A percentile compares a stretch with the other conserved stretches of the same genome.
Evolutionary conservation across 2,888 invertebrate genomes (phyloP).

Genomic region (Trissolcus japonicus): DNA sequence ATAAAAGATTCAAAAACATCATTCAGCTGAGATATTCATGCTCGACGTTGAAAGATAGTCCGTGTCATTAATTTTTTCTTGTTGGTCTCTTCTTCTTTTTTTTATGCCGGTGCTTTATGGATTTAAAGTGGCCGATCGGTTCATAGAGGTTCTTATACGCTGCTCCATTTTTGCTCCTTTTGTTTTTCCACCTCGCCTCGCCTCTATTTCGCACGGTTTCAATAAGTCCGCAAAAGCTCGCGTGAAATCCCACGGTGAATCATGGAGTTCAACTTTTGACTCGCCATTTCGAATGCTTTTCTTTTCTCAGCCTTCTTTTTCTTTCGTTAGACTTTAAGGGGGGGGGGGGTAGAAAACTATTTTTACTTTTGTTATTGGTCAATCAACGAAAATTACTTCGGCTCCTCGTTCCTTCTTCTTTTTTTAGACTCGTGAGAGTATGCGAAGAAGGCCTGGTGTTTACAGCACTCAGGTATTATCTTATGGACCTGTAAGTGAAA

Average conservation of each 20-base stretch:
- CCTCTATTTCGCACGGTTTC: slow-evolving; percentile 30
- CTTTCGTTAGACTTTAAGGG: slow-evolving; percentile 2
- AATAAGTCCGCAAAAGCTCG: slow-evolving; percentile 24
- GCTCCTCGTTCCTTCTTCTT: too few species aligned
- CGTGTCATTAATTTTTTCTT: slow-evolving; percentile 42
- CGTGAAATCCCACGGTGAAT: slow-evolving; percentile 16
- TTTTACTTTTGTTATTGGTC: too few species aligned
- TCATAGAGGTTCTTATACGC: slow-evolving; percentile 9
- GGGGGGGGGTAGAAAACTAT: too few species aligned
- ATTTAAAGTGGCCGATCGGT: slow-evolving; percentile 41
- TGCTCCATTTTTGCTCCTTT: slow-evolving; percentile 24
- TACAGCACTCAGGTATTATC: slow-evolving; percentile 15
- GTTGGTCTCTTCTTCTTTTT: slow-evolving; percentile 14
- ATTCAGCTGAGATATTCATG: slow-evolving; percentile 35
- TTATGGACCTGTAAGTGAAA: slow-evolving; percentile 12
- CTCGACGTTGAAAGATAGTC: slow-evolving; percentile 38
- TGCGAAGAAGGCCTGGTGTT: too few species aligned
- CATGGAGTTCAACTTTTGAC: slow-evolving; percentile 2
- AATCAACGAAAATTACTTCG: too few species aligned
- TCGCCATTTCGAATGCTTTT: not conserved
- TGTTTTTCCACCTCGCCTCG: slow-evolving; percentile 2
- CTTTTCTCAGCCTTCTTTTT: not conserved
- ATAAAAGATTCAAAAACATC: slow-evolving; percentile 54
- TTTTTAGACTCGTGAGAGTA: too few species aligned
- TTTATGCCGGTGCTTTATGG: slow-evolving; percentile 30